Conservation (phyloP, 2,888 invertebrate genomes). For the Hybos culiciformis region DNA sequence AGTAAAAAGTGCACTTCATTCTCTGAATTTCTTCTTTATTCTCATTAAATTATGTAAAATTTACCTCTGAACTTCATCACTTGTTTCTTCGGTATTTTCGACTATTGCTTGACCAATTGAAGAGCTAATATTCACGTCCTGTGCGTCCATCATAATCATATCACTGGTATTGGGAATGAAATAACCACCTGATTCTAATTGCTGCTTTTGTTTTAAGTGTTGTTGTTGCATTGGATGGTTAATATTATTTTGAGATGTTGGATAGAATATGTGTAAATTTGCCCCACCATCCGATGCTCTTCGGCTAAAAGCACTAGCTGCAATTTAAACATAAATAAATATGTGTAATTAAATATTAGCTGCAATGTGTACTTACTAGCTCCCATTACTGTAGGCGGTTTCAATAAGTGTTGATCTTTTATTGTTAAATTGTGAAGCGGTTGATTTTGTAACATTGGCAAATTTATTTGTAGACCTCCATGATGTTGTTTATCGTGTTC, state of each 20-base stretch:
- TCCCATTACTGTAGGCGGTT: conserved; percentile 84
- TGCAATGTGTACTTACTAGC: conserved; percentile 46
- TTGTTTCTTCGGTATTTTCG: conserved; percentile 27
- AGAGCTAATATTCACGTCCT: not conserved
- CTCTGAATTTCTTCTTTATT: not conserved
- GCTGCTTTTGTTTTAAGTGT: conserved; percentile 19
- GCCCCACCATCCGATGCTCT: conserved; percentile 94
- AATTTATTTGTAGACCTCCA: conserved; percentile 63
- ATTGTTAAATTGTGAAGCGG: conserved; percentile 74
- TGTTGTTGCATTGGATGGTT: conserved; percentile 26
- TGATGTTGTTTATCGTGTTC: conserved; percentile 10
- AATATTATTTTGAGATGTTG: conserved; percentile 33
- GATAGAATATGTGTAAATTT: conserved; percentile 64
- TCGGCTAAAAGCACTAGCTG: conserved; percentile 69
- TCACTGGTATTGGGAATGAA: not conserved
- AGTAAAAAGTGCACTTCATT: not conserved
- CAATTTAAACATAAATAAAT: conserved; percentile 2
- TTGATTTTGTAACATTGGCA: conserved; percentile 71
- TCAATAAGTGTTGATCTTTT: conserved; percentile 84
- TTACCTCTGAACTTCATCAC: conserved; percentile 34
- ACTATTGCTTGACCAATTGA: conserved; percentile 8
- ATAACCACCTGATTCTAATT: not conserved
- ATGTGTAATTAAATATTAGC: not conserved
- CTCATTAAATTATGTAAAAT: not conserved
- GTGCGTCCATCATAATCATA: not conserved